Conservation (phyloP, 2,797 vertebrate species). For the Sebastes taczanowskii region DNA sequence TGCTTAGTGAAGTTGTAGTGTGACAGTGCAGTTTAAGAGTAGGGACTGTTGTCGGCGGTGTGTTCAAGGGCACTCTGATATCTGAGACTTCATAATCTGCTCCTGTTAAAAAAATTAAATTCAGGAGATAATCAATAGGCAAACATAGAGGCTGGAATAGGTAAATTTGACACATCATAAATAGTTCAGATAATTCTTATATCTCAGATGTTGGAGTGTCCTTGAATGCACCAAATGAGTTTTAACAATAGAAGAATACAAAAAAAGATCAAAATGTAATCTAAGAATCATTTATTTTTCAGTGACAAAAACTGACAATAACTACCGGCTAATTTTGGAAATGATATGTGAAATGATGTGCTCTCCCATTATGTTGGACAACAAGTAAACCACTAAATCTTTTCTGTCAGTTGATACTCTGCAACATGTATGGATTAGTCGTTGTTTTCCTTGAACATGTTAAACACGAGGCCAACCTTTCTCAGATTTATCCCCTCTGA, state of each 20-base stretch:
- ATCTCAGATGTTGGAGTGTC: too few relatives aligned
- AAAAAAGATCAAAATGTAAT: neutral
- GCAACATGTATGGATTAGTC: too few relatives aligned
- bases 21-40: neutral
- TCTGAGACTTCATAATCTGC: neutral
- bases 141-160: neutral
- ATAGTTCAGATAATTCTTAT: too few relatives aligned
- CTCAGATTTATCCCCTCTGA: neutral
- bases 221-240: too few relatives aligned
- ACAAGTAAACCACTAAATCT: too few relatives aligned
- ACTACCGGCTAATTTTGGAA: neutral
- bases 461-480: too few relatives aligned
- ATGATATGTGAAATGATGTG: too few relatives aligned
- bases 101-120: neutral
- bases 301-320: neutral
- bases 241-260: neutral
- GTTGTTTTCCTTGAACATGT: too few relatives aligned
- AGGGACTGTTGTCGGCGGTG: neutral
- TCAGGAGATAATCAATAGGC: neutral
- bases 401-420: too few relatives aligned
- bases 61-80: neutral
- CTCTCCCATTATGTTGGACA: too few relatives aligned
- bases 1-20: neutral
- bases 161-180: neutral
- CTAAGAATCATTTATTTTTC: neutral